phyloP scores from a whole-genome alignment of 2,797 vertebrate species.

The Propithecus deckenii region DNA sequence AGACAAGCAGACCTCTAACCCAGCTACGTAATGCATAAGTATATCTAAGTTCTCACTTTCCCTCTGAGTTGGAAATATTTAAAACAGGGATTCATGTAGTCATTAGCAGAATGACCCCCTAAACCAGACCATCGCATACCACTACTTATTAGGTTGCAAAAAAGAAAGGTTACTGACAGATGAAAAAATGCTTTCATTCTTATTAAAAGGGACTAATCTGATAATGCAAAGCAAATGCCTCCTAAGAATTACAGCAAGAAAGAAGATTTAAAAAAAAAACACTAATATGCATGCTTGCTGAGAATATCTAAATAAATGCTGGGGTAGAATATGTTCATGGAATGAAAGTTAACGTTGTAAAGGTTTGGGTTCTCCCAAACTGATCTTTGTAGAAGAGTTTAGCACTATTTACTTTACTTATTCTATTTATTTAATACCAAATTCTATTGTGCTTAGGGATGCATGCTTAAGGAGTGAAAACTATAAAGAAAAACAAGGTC shows the following conservation, averaged over 20 bases:
- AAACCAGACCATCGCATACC: not conserved
- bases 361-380: not conserved
- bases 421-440: not conserved
- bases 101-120: not conserved
- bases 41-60: not conserved
- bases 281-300: not conserved
- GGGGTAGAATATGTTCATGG: not conserved
- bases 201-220: not conserved
- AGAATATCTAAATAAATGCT: not conserved
- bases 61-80: not conserved
- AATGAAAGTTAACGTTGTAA: constrained; percentile 5
- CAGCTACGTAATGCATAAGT: not conserved
- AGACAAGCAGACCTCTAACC: not conserved
- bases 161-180: not conserved
- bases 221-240: not conserved
- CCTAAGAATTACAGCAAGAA: not conserved
- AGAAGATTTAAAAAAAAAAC: not conserved
- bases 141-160: not conserved
- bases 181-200: not conserved
- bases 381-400: constrained; percentile 34
- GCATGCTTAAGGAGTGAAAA: constrained; percentile 37
- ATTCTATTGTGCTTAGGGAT: not conserved
- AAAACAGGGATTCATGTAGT: not conserved
- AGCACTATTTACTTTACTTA: constrained; percentile 24
- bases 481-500: constrained; percentile 35